Evolutionary conservation across 2,113 vertebrate species (phyloP), one percentile per base, ranked within the genome.

Genomic region (Asarcornis scutulata): DNA sequence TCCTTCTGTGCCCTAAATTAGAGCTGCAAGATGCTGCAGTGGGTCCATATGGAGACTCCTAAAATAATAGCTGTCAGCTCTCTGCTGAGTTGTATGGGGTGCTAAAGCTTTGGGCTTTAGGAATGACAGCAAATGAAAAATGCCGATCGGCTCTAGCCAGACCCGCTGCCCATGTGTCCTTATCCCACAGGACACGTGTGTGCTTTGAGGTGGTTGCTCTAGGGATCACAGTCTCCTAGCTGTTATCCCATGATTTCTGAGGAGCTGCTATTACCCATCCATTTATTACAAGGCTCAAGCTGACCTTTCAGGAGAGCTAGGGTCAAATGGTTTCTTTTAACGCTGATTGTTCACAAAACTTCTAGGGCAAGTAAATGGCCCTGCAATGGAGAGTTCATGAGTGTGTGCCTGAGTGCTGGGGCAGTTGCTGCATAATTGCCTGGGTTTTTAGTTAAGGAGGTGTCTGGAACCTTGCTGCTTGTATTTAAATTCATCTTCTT

Each of bases 41-140:
- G 94, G 95, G 95, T 48, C 96, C 96, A 95, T 71, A 95, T 96
- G 95, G 95, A 96, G 94, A 68, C 93, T 95, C 94, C 74, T 11
- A 97, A 96, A 95, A 95, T 95, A 97, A 89, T 76, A 91, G 84
- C 77, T 96, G 81, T 40, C 74, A 89, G 84, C 89, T 96, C 84
- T 9, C 56, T 86, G 91, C 91, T 89, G 94, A 68, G 91, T 95
- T 36, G 86, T 73, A 81, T 12, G 48, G 95, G 91, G 88, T 52
- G 92, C 93, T 87, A 2, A 48, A 92, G 80, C 92, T 92, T n/a
- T 34, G 31, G 88, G 83, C 91, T 96, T 86, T 32, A 2, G 83
- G 73, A 84, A 17, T 1, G 63, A 21, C 22, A 48, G 76, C 52
- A 31, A 77, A 2, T 4, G 26, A 20, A 15, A 64, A 26, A 8